These are phyloP conservation scores for Chaetodon auriga DNA, from an alignment of 2,113 vertebrate genomes.

Conservation along the genomic window DNA sequence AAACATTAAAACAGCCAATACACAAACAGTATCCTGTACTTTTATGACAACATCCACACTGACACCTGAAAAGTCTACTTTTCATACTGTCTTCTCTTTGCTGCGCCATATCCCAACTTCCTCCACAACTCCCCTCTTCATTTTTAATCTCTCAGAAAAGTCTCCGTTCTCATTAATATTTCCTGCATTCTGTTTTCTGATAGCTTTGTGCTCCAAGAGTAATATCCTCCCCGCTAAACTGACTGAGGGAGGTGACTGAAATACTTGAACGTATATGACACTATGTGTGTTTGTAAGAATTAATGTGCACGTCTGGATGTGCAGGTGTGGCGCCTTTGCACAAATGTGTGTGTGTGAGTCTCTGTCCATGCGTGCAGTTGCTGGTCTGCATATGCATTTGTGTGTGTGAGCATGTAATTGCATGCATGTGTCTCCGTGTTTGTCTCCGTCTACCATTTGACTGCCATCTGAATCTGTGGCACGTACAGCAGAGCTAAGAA, in stretches of 20 bases:
- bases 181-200: slow-evolving; percentile 69
- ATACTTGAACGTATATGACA: slow-evolving; percentile 33
- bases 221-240: slow-evolving; percentile 53
- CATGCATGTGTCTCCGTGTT: slow-evolving; percentile 76
- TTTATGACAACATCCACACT: slow-evolving; percentile 1
- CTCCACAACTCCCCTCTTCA: slow-evolving; percentile 43
- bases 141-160: slow-evolving; percentile 65
- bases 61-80: slow-evolving; percentile 28
- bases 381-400: slow-evolving; percentile 33
- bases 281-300: slow-evolving; percentile 16
- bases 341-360: slow-evolving; percentile 33
- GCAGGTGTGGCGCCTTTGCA: slow-evolving; percentile 36
- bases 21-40: slow-evolving; percentile 37
- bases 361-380: slow-evolving; percentile 33
- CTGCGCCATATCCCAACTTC: slow-evolving; percentile 41
- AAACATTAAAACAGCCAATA: slow-evolving; percentile 45
- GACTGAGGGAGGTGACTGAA: slow-evolving; percentile 56
- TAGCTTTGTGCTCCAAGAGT: slow-evolving; percentile 55
- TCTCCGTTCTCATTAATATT: slow-evolving; percentile 72
- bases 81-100: slow-evolving; percentile 27
- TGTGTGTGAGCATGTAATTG: slow-evolving; percentile 70
- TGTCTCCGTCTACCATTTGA: slow-evolving; percentile 75
- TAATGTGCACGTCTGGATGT: slow-evolving; percentile 8
- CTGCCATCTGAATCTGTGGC: slow-evolving; percentile 80
- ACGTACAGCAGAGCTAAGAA: slow-evolving; percentile 74